phyloP scores from a whole-genome alignment of 1,140 invertebrate genomes.

The Bombus fervidus region DNA sequence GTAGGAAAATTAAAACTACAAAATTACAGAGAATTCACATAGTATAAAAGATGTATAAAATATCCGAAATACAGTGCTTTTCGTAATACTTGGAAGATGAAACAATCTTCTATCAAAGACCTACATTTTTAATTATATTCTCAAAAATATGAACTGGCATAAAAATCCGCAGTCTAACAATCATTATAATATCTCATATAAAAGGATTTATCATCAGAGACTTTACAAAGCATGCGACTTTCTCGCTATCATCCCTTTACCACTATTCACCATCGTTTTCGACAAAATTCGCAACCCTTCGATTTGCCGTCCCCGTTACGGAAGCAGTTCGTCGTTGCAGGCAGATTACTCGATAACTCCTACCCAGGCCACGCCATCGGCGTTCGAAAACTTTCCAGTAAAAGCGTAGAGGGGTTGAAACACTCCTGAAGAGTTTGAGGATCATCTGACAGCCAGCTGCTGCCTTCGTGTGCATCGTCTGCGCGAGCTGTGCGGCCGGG shows the following conservation, averaged over 20 bases:
- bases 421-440: constrained; percentile 34
- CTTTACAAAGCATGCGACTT: not conserved
- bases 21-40: too few species aligned
- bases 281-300: not conserved
- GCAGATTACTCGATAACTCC: constrained; percentile 63
- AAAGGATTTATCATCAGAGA: not conserved
- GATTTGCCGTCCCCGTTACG: too few species aligned
- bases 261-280: constrained; percentile 10
- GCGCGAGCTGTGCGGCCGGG: not conserved
- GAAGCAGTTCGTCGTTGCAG: constrained; percentile 34
- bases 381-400: constrained; percentile 47
- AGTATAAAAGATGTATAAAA: too few species aligned
- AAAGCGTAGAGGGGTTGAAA: not conserved
- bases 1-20: too few species aligned
- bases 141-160: too few species aligned
- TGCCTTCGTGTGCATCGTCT: constrained; percentile 29
- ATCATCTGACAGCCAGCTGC: constrained; percentile 50
- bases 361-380: constrained; percentile 29
- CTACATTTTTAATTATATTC: too few species aligned
- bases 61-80: too few species aligned
- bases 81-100: too few species aligned
- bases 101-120: too few species aligned
- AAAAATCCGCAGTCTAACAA: too few species aligned
- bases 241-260: not conserved
- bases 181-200: too few species aligned